phyloP scores from a whole-genome alignment of 2,797 vertebrate genomes.

The Catostomus latipinnis region DNA sequence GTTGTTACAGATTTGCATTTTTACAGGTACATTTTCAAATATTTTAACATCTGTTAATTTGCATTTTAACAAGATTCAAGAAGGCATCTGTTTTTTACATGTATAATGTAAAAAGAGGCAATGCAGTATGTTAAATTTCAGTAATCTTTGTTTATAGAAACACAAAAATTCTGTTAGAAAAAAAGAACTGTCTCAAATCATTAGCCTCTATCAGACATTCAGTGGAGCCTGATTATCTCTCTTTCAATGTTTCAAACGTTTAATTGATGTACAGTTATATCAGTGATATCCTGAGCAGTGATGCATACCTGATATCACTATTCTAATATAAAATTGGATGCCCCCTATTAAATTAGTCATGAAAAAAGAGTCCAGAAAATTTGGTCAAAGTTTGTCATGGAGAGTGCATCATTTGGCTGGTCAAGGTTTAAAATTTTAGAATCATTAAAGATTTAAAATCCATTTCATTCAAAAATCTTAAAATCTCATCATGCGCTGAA shows the following conservation, averaged over 20 bases:
- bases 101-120: conserved; percentile 37
- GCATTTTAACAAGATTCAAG: conserved; percentile 19
- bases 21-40: conserved; percentile 9
- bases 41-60: conserved; percentile 10
- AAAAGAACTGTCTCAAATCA: conserved; percentile 2
- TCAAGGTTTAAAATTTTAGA: neutral
- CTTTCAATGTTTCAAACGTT: neutral
- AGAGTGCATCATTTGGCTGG: neutral
- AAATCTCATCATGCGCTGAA: neutral
- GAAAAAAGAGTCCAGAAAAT: neutral
- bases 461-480: neutral
- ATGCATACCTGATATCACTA: neutral
- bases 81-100: conserved; percentile 30
- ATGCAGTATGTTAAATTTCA: conserved; percentile 1
- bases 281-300: neutral
- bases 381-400: neutral
- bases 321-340: neutral
- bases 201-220: neutral
- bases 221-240: neutral
- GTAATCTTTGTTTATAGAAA: conserved; percentile 25
- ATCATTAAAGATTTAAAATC: too few species aligned
- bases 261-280: neutral
- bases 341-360: neutral
- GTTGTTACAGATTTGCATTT: conserved; percentile 19
- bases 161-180: neutral